These are phyloP conservation scores for Valencia hispanica DNA, from an alignment of 2,797 vertebrate species.

Conservation along the genomic window DNA sequence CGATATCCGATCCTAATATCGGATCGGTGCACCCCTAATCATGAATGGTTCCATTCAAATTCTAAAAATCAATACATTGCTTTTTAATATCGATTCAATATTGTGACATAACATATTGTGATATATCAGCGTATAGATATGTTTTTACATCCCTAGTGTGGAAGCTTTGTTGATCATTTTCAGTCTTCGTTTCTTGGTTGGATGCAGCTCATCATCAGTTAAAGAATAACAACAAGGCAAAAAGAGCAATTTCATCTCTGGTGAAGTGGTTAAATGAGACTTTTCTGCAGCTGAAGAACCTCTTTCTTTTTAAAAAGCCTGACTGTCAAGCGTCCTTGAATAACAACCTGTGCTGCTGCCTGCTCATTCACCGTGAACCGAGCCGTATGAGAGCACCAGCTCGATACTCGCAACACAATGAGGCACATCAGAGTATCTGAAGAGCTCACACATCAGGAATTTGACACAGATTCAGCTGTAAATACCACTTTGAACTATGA, in stretches of 20 bases:
- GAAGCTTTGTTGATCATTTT: background rate
- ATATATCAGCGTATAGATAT: no score
- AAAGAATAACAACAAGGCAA: background rate
- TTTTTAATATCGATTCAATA: no score
- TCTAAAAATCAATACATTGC: no score
- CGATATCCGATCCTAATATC: no score
- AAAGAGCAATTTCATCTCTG: background rate
- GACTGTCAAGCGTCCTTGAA: slow-evolving; percentile 46
- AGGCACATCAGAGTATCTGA: slow-evolving; percentile 13
- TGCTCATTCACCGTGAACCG: slow-evolving; percentile 35
- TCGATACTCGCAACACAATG: slow-evolving; percentile 26
- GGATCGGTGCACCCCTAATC: no score
- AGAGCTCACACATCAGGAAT: background rate
- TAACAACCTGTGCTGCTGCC: slow-evolving; percentile 18
- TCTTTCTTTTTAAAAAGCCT: slow-evolving; percentile 23
- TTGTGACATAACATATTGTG: no score
- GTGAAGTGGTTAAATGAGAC: slow-evolving; percentile 33
- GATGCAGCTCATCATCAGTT: background rate
- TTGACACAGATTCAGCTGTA: slow-evolving; percentile 11
- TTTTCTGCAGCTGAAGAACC: slow-evolving; percentile 30
- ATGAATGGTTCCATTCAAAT: no score
- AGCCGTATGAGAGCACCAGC: slow-evolving; percentile 29
- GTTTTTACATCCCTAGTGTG: no score
- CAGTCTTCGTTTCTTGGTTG: background rate
- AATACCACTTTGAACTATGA: slow-evolving; percentile 3